Evolutionary conservation across 2,888 invertebrate species (phyloP), one percentile per base, ranked within the genome.

Genomic region (Tenthredo amoena): DNA sequence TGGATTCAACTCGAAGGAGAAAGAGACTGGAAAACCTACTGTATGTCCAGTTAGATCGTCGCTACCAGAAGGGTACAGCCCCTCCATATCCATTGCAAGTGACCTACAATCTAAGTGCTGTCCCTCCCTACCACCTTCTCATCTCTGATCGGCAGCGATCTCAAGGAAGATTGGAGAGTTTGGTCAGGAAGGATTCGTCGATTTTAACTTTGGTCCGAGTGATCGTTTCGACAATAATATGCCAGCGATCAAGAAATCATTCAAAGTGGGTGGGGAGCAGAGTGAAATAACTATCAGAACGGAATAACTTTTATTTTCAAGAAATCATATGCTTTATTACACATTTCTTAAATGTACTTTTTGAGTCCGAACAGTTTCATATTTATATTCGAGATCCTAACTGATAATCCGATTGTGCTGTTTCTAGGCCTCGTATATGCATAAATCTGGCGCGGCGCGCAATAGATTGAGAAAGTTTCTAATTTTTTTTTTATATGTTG

Each of bases 11-110:
- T 91, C 90, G 87, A 88, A 87, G 89, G 90, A 90, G 91, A 92
- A 91, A 92, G 91, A 92, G 91, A 92, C 92, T 92, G 92, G 88
- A 87, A 87, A 88, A 89, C 89, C 88, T 91, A 90, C 90, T 90
- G 90, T 89, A 89, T 92, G 92, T 92, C 93, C 92, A 92, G 93
- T 92, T 93, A 92, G 91, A 90, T 92, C 89, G 91, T 90, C 91
- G 90, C 89, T 89, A 88, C 88, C 88, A 91, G 91, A 92, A 91
- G 91, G 90, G 90, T 90, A 90, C 68, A 88, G 87, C 90, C 90
- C 90, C 90, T 87, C 89, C 90, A 88, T 88, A 84, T 85, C 89
- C 87, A 88, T 87, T 88, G 88, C 88, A 90, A 86, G 85, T 91
- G 93, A 93, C 93, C 93, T 92, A 93, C 92, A 92, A 93, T 93